Evolutionary conservation across 2,113 vertebrate species (phyloP), one percentile per base, ranked within the genome.

Genomic region (Stigmatopora nigra): DNA sequence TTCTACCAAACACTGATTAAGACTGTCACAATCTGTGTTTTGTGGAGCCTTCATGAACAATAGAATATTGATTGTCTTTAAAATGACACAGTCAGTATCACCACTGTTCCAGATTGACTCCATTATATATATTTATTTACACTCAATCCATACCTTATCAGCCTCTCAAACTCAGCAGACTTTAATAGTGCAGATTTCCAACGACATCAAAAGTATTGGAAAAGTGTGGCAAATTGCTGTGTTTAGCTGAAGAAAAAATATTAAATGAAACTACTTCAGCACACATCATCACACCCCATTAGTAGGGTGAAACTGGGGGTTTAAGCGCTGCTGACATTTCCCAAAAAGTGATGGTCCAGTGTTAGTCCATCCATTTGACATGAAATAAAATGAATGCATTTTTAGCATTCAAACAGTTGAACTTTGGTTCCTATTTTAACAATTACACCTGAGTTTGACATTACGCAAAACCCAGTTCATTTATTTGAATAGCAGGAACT

Each of bases 61-160:
- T 16, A 59, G 9, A 17, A 73, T 76, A 61, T 22, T 76, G 66
- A 70, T 45, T 69, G 64, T 71, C 48, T 46, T 58, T 14, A 67
- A 73, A 76, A 59, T 36, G 36, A 49, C n/a, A 62, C 1, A 0
- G 11, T 53, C 7, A 11, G 22, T 53, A 12, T 17, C 15, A 3
- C 19, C 36, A 22, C 12, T 46, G 17, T 56, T 44, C 16, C 15
- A 14, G 20, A 51, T 52, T 56, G 36, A 70, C 55, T 63, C 58
- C 38, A 15, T 16, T 36, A 36, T 38, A 16, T 7, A 15, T 57
- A 35, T 41, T 35, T 41, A 4, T 48, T 38, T 59, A 58, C 60
- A 63, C 68, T 51, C 15, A 63, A 36, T 69, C 51, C 59, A 35
- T 35, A 25, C 15, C 13, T 16, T 1, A 35, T 15, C 52, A 48